These are phyloP conservation scores for Ailuropoda melanoleuca DNA, from an alignment of 2,113 vertebrate species.

Conservation along the genomic window DNA sequence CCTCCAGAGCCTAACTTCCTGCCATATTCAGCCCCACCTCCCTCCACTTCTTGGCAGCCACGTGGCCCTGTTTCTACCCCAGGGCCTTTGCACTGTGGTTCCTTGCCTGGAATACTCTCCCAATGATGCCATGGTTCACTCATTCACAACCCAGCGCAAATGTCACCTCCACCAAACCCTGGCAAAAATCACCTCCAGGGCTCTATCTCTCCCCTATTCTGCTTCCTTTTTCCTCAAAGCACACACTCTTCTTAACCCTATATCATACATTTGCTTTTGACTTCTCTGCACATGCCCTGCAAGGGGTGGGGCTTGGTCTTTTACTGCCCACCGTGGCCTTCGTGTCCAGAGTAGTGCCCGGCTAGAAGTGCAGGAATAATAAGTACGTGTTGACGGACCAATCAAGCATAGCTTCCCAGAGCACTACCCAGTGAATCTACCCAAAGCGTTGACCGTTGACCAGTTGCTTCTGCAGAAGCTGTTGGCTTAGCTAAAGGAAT, in stretches of 20 bases:
- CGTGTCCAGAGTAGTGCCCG: background rate
- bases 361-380: background rate
- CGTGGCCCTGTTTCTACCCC: background rate
- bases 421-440: background rate
- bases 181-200: too few relatives aligned
- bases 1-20: background rate
- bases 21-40: background rate
- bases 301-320: background rate
- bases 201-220: accelerated
- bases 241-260: background rate
- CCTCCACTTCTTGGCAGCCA: background rate
- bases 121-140: background rate
- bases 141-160: background rate
- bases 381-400: too few relatives aligned
- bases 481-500: background rate
- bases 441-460: background rate
- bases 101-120: background rate
- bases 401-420: background rate
- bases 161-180: background rate
- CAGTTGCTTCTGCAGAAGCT: background rate
- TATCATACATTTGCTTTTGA: background rate
- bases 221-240: background rate
- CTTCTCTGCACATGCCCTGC: background rate
- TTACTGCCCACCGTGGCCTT: background rate
- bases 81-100: background rate